These are phyloP conservation scores for human DNA, from an alignment of 2,113 vertebrate genomes.

Conservation along the genomic window DNA sequence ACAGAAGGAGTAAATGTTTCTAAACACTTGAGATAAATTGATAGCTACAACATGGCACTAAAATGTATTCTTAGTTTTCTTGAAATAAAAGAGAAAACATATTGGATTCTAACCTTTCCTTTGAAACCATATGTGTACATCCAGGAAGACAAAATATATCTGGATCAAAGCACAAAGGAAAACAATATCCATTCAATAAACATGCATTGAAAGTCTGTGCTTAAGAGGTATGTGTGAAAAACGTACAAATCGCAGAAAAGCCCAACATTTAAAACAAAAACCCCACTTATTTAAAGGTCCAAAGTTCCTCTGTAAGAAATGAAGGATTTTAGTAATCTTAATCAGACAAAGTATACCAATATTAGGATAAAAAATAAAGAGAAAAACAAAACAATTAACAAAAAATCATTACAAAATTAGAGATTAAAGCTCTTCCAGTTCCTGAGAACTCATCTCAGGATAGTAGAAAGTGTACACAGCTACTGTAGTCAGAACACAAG, in stretches of 20 bases:
- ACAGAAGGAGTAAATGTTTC: conserved; percentile 37
- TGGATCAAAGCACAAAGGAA: background rate
- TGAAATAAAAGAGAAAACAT: conserved; percentile 24
- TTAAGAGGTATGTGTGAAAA: background rate
- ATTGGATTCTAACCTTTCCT: conserved; percentile 1
- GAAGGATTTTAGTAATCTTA: background rate
- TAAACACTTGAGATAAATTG: conserved; percentile 26
- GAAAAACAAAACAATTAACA: background rate
- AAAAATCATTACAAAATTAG: background rate
- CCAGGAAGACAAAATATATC: background rate
- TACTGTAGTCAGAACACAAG: background rate
- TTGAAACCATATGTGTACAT: background rate
- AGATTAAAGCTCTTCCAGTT: background rate
- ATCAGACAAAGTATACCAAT: background rate
- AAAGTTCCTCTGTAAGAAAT: background rate
- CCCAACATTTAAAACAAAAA: background rate
- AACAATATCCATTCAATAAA: background rate
- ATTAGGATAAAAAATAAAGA: background rate
- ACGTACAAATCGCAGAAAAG: background rate
- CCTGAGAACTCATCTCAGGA: background rate
- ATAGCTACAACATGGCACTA: background rate
- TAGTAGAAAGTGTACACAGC: background rate
- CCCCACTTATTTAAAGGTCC: background rate
- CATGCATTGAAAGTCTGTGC: background rate
- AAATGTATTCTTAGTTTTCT: conserved; percentile 32